A percentile compares a stretch with the other conserved stretches of the same genome.
Evolutionary conservation across 2,113 vertebrate genomes (phyloP).

Genomic region (Clarias batrachus): DNA sequence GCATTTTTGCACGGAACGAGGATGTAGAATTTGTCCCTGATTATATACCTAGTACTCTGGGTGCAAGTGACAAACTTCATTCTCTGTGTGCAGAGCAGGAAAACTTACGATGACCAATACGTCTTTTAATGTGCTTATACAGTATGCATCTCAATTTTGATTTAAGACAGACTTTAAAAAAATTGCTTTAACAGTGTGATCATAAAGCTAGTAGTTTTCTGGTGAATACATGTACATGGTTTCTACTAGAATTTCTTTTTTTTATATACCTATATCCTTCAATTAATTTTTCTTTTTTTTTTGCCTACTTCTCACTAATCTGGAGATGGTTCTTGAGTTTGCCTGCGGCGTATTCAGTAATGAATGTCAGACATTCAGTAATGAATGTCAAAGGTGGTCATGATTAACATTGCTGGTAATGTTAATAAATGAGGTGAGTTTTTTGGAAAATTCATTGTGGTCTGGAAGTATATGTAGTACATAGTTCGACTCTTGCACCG

Average conservation of each 20-base stretch:
- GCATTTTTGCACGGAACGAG: too few species aligned
- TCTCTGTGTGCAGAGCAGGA: too few species aligned
- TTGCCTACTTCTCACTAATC: neutral
- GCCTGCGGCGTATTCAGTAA: neutral
- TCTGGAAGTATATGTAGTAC: constrained; percentile 20
- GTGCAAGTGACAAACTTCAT: too few species aligned
- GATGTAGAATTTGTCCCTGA: too few species aligned
- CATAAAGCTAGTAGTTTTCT: neutral
- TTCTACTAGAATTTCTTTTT: too few species aligned
- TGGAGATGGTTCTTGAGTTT: neutral
- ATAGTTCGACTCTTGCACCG: neutral
- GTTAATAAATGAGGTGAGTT: constrained; percentile 3
- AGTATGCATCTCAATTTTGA: too few species aligned
- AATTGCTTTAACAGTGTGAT: neutral
- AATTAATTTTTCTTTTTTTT: neutral
- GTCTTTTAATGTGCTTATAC: too few species aligned
- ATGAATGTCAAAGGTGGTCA: constrained; percentile 6
- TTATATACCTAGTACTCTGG: too few species aligned
- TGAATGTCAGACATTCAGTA: neutral
- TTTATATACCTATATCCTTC: too few species aligned
- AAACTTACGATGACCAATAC: too few species aligned
- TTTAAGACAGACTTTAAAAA: too few species aligned
- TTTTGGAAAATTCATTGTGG: constrained; percentile 4
- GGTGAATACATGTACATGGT: neutral
- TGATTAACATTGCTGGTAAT: constrained; percentile 19